Conservation (phyloP, 1,140 invertebrate species). For the Penaeus vannamei region DNA sequence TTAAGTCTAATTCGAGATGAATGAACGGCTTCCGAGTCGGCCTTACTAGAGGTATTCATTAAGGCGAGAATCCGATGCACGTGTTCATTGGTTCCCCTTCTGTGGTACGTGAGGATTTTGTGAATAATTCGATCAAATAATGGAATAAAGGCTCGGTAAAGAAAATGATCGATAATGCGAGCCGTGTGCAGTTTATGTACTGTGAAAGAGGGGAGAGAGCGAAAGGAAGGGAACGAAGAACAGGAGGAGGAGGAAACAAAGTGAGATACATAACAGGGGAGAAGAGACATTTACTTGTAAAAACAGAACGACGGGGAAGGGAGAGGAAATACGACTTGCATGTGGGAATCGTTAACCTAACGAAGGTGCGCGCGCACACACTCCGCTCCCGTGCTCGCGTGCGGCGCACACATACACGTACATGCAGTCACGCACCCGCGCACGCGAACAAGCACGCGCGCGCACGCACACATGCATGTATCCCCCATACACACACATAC, state of each 20-base stretch:
- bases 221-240: not conserved
- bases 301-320: not conserved
- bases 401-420: constrained; percentile 32
- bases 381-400: not conserved
- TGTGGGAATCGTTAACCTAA: not conserved
- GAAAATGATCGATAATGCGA: constrained; percentile 56
- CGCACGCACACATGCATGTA: constrained; percentile 36
- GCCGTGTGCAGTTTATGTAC: constrained; percentile 36
- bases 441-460: constrained; percentile 39
- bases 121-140: constrained; percentile 62
- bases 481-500: not conserved
- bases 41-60: constrained; percentile 23
- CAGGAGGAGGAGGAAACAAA: constrained; percentile 14
- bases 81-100: not conserved
- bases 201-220: not conserved
- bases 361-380: no score
- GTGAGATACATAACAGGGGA: constrained; percentile 13
- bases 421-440: constrained; percentile 45
- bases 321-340: not conserved
- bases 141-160: constrained; percentile 55
- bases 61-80: constrained; percentile 41
- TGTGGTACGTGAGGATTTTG: constrained; percentile 54
- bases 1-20: constrained; percentile 56
- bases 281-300: not conserved
- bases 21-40: constrained; percentile 48